Evolutionary conservation across 2,888 invertebrate genomes (phyloP), one percentile per base, ranked within the genome.

Genomic region (Lordiphosa andalusiaca): DNA sequence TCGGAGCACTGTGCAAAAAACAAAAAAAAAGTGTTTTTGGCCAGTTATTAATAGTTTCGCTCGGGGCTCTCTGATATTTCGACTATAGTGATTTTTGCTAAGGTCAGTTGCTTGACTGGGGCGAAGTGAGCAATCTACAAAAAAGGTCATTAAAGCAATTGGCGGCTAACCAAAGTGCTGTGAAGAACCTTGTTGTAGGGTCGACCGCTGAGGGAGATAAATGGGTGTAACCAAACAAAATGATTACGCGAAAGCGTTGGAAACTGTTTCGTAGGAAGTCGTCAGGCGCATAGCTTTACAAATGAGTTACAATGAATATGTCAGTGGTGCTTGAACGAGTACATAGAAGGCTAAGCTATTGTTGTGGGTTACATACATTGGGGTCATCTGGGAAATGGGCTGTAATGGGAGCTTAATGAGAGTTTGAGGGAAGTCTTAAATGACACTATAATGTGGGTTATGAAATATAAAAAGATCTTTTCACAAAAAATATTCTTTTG

Each of bases 111-210:
- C 59, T 40, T 61, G 72, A 59, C 47, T 54, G 39, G 40, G 10
- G 68, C 33, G 61, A 75, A 75, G 54, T 61, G 19, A 51, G 41
- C 63, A 42, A 53, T 47, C 52, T 52, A 58, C 53, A 51, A 64
- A 64, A 77, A 77, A 77, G 80, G 77, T 77, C 80, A 80, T 36
- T 74, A 40, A 46, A 46, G 53, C 71, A 59, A 78, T 73, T 72
- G 80, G 70, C 57, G 67, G 49, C 54, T 67, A 59, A 25, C 25
- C 25, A 25, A 25, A 25, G 25, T 25, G 25, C 25, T 25, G 25
- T 41, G 61, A 63, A 78, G 76, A 77, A 77, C 77, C 80, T 77
- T 80, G 78, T 70, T 55, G 53, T 71, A 78, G 78, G 75, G 76
- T 78, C 55, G 61, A 25, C n/a, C 41, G n/a, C 19, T 42, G 42